Evolutionary conservation across 2,797 vertebrate genomes (phyloP).

Genomic region (Trichosurus vulpecula): DNA sequence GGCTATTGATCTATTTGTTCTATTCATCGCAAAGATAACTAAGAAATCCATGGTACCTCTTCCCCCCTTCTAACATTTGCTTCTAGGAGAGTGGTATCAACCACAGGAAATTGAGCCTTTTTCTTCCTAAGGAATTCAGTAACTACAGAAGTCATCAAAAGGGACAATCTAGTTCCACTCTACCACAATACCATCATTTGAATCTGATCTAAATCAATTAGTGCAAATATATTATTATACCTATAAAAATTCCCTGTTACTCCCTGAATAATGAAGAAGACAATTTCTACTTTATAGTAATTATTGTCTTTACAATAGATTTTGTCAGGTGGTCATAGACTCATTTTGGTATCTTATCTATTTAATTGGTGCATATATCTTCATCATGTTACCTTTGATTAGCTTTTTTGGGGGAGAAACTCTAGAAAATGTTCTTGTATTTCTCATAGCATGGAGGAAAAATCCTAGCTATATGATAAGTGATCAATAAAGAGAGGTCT

Average conservation of each 20-base stretch:
- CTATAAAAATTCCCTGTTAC: slow-evolving; percentile 7
- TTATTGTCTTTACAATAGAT: background rate
- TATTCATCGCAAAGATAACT: background rate
- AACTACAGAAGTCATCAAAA: background rate
- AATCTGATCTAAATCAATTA: background rate
- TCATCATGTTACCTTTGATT: background rate
- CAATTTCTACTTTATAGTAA: too few relatives aligned
- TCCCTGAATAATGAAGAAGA: background rate
- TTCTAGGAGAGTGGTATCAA: background rate
- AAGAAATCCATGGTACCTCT: background rate
- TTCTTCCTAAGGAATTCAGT: background rate
- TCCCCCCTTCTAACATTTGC: background rate
- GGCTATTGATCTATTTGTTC: background rate
- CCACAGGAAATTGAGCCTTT: background rate
- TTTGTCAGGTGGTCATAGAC: background rate
- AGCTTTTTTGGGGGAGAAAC: too few relatives aligned
- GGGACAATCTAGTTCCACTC: background rate
- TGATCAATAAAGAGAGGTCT: too few relatives aligned
- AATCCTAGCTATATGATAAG: too few relatives aligned
- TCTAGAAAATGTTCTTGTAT: too few relatives aligned
- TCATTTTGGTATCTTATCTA: background rate
- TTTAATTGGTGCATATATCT: background rate
- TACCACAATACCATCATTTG: background rate
- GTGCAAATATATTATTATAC: background rate
- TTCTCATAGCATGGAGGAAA: too few relatives aligned